A percentile compares a stretch with the other conserved stretches of the same genome.
phyloP scores from a whole-genome alignment of 1,140 invertebrate genomes.

The Zaprionus camerounensis region DNA sequence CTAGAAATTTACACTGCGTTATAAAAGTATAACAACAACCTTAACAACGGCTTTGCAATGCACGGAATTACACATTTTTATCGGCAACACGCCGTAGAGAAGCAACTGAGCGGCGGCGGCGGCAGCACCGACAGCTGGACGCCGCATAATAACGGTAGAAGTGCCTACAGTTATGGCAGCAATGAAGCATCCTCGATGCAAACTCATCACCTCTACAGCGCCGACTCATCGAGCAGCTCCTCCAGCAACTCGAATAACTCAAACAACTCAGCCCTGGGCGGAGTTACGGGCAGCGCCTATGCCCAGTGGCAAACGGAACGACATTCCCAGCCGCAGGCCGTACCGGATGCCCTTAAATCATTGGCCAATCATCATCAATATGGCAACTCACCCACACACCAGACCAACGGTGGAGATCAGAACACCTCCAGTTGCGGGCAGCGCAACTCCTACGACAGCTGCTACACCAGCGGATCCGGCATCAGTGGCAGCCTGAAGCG shows the following conservation, averaged over 20 bases:
- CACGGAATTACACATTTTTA: constrained; percentile 83
- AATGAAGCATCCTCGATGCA: constrained; percentile 46
- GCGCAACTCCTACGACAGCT: constrained; percentile 67
- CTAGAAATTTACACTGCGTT: constrained; percentile 53
- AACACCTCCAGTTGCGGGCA: constrained; percentile 18
- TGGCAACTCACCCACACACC: constrained; percentile 71
- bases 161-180: constrained; percentile 53
- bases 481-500: constrained; percentile 73
- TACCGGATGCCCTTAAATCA: constrained; percentile 76
- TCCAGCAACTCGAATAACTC: constrained; percentile 74
- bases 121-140: constrained; percentile 70
- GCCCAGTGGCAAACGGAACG: constrained; percentile 70
- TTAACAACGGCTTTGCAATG: constrained; percentile 54
- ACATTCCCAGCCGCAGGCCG: constrained; percentile 77
- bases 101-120: constrained; percentile 71
- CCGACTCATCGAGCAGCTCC: constrained; percentile 74
- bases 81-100: constrained; percentile 83
- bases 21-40: constrained; percentile 63
- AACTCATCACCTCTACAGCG: constrained; percentile 63
- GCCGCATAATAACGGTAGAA: constrained; percentile 46
- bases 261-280: constrained; percentile 52
- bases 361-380: constrained; percentile 71
- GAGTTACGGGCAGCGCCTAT: constrained; percentile 70
- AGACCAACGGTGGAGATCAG: constrained; percentile 4
- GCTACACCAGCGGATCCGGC: constrained; percentile 44